Percentiles rank a stretch among this genome's conserved stretches.
Evolutionary conservation across 2,888 invertebrate genomes (phyloP).

Genomic region (Drosophila lacicola): DNA sequence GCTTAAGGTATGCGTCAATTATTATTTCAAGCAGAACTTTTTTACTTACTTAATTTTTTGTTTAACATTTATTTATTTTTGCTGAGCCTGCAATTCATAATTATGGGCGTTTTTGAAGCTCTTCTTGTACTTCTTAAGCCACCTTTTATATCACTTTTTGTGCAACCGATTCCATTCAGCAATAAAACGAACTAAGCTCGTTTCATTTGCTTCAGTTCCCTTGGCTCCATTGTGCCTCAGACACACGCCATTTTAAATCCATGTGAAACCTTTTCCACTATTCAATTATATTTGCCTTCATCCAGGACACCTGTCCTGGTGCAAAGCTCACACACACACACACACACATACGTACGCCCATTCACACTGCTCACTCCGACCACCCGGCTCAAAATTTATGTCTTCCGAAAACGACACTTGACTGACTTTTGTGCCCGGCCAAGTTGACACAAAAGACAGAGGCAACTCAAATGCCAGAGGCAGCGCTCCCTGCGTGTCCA

Average conservation of each 20-base stretch:
- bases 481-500: constrained; percentile 30
- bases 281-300: constrained; percentile 60
- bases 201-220: constrained; percentile 43
- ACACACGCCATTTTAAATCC: constrained; percentile 52
- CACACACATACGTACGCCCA: constrained; percentile 2
- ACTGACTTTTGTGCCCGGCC: constrained; percentile 65
- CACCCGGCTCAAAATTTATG: constrained; percentile 63
- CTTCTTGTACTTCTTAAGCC: constrained; percentile 10
- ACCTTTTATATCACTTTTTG: constrained; percentile 25
- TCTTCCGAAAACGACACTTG: constrained; percentile 67
- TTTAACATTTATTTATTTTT: not conserved
- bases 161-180: constrained; percentile 38
- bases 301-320: constrained; percentile 52
- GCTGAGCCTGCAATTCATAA: not conserved
- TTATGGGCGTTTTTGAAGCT: constrained; percentile 7
- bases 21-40: not conserved
- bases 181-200: constrained; percentile 36
- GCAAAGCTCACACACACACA: constrained; percentile 5
- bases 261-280: constrained; percentile 61
- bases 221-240: constrained; percentile 14
- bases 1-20: not conserved
- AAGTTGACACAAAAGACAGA: constrained; percentile 63
- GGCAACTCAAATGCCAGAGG: constrained; percentile 39
- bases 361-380: not conserved
- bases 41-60: not conserved